These are phyloP conservation scores for Lepus americanus DNA, from an alignment of 2,113 vertebrate species.

Conservation along the genomic window DNA sequence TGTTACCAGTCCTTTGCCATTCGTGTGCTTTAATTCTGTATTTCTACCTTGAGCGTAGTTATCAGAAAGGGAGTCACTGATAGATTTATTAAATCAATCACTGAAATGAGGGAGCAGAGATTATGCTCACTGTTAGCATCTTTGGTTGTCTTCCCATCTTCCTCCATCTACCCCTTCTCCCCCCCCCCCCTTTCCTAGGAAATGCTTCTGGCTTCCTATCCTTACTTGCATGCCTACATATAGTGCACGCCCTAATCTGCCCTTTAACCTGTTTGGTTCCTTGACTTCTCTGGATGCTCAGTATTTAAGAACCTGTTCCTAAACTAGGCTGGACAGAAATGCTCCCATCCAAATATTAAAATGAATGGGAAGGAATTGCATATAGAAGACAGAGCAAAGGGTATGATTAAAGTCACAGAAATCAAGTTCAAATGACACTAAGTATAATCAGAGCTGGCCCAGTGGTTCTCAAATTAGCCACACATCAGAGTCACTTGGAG, in stretches of 20 bases:
- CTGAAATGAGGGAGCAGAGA: not conserved
- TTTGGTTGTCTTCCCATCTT: not conserved
- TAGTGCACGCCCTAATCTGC: not conserved
- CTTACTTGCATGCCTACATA: not conserved
- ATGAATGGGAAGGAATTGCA: not conserved
- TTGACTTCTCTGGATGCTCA: not conserved
- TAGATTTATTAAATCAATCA: not conserved
- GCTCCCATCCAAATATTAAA: not conserved
- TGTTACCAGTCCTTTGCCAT: constrained; percentile 38
- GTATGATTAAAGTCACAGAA: not conserved
- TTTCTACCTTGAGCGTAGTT: constrained; percentile 51
- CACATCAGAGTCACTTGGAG: not conserved
- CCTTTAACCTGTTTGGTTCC: not conserved
- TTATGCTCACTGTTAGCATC: not conserved
- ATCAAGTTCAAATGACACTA: not conserved
- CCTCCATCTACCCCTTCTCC: not conserved
- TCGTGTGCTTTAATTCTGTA: constrained; percentile 67
- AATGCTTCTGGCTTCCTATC: not conserved
- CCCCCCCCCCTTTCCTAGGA: too few relatives aligned
- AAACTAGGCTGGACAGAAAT: constrained; percentile 1
- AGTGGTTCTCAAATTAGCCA: not conserved
- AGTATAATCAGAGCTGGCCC: not conserved
- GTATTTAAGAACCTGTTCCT: not conserved
- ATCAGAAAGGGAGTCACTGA: constrained; percentile 28
- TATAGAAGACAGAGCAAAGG: not conserved